phyloP scores from a whole-genome alignment of 2,888 invertebrate species.

The Sericinus montela region DNA sequence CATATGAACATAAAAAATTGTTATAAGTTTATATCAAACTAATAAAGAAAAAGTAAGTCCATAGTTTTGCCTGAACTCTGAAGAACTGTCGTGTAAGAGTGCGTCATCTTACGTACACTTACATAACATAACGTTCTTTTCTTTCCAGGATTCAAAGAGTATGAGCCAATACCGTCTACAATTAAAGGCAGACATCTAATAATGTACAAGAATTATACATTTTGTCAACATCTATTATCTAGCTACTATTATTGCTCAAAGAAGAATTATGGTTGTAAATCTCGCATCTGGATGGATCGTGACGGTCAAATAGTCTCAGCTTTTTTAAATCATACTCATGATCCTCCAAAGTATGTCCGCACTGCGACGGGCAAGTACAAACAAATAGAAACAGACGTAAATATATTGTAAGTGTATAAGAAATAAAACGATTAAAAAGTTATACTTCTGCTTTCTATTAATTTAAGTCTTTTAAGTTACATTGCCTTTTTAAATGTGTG shows the following conservation, averaged over 20 bases:
- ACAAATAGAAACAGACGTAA: not conserved
- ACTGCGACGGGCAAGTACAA: slow-evolving; percentile 7
- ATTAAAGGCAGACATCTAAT: slow-evolving; percentile 24
- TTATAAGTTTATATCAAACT: too few species aligned
- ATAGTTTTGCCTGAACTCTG: too few species aligned
- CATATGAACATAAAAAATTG: too few species aligned
- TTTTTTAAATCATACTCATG: slow-evolving; percentile 13
- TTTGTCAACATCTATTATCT: slow-evolving; percentile 23
- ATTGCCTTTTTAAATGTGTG: too few species aligned
- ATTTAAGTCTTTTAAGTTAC: too few species aligned
- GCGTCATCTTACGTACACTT: too few species aligned
- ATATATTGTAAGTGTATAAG: not conserved
- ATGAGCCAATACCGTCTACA: slow-evolving; percentile 6
- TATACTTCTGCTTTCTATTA: too few species aligned
- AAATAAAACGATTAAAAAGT: too few species aligned
- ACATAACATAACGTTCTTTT: not conserved
- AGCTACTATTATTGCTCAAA: slow-evolving; percentile 30
- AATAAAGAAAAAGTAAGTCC: too few species aligned
- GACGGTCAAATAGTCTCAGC: slow-evolving; percentile 14
- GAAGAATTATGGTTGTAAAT: slow-evolving; percentile 23
- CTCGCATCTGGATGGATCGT: slow-evolving; percentile 20
- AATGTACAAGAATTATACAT: slow-evolving; percentile 30
- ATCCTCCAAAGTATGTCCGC: slow-evolving; percentile 15
- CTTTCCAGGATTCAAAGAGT: not conserved
- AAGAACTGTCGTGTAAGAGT: too few species aligned